Evolutionary conservation across 2,113 vertebrate genomes (phyloP), one percentile per base, ranked within the genome.

Genomic region (Mustelus asterias): DNA sequence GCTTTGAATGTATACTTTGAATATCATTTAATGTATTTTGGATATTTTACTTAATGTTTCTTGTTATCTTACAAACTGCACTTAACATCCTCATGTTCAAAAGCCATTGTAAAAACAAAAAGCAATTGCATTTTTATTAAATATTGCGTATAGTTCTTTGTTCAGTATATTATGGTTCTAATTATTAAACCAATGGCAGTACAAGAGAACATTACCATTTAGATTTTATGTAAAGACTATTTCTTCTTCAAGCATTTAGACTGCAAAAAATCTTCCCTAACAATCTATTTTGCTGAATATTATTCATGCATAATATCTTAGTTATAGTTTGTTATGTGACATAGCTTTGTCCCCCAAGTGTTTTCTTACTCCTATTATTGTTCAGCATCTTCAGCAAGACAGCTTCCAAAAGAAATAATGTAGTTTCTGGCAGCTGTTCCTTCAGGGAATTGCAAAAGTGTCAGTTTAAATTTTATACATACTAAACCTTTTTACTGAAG

Each of bases 241-340:
- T 90, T 90, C 26, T 90, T 90, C 58, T 33, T 3, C 3, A 90
- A 33, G 11, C 29, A 90, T 60, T 95, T 95, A 70, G 10, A 29
- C 5, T 33, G 4, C 2, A 65, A 76, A 70, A 93, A 63, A n/a
- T 24, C 13, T 97, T 97, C 97, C 96, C 96, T 97, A 96, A 96
- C 96, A 76, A 54, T 58, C 96, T 97, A 96, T 97, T 97, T 98
- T 97, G 97, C 97, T 97, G 96, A 97, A 97, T 97, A 96, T 97
- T 96, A 97, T 96, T 97, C 98, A 97, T 97, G 96, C 97, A 96
- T 97, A 97, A 97, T 96, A 97, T 97, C 97, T 96, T 96, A 97
- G 94, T 97, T 97, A 96, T 97, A 96, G 97, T 97, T 97, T 97
- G 97, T 97, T 97, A 97, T 97, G 96, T 97, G 96, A 97, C 96